Base-by-base conservation (phyloP, 2,888 invertebrate species). In the Seira musarum region DNA sequence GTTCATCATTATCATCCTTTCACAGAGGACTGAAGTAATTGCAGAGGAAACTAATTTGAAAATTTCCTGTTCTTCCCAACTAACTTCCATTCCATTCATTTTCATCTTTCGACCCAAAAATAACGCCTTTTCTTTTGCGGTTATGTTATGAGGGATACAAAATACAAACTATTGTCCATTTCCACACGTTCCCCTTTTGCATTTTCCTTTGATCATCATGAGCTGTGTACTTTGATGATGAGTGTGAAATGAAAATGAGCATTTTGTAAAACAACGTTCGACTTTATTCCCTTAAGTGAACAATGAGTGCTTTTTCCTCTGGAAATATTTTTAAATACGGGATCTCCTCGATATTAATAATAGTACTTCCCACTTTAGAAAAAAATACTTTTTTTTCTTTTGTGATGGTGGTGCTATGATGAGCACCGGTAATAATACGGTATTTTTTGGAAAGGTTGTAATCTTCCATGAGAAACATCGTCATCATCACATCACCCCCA, bases 11-110 rank as follows among this genome's bases (percentile, higher is more conserved):
- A 40, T 8, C 40, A 40, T 13, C 13, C 6, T 40, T 61, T 74
- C 60, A 46, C 24, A 25, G 40, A 19, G 66, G n/a, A n/a, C n/a
- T n/a, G 60, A 73, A 35, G 74, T 82, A 83, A 84, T 83, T 84
- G 80, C 71, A 81, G 83, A 83, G 83, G 83, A 84, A 84, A 82
- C 83, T 84, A 84, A 84, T 84, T 83, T 84, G 82, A 84, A 83
- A 83, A 83, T 84, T 84, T 84, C 82, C 83, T 83, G 69, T 84
- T 83, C 82, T 49, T 46, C 72, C 15, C n/a, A n/a, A n/a, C n/a
- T n/a, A n/a, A n/a, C n/a, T 46, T 63, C 21, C 64, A 69, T 46
- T 73, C 76, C 82, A 83, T 83, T 83, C 83, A 84, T 83, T 84
- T 82, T 53, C 3, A n/a, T n/a, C n/a, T n/a, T n/a, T n/a, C n/a